Evolutionary conservation across 2,113 vertebrate genomes (phyloP), one percentile per base, ranked within the genome.

Genomic region (Cisticola juncidis): DNA sequence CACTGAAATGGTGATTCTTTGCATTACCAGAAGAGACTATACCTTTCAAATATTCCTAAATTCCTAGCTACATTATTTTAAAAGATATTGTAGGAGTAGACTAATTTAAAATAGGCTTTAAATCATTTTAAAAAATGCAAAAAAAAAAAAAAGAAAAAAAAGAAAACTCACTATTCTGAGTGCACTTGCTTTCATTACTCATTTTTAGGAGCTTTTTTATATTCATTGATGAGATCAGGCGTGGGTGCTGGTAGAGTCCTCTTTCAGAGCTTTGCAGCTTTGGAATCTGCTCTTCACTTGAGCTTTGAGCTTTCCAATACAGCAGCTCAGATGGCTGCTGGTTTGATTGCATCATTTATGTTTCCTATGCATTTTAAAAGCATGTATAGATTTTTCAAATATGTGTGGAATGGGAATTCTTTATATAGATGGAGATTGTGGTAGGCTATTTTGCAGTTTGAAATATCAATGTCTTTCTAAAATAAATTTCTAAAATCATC

Each of bases 191-290:
- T 95, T 94, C 79, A 90, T 96, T 96, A 86, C 82, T 86, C 71
- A 77, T 82, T 82, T 79, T 91, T 92, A 57, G 66, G 45, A 96
- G 54, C 42, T 94, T 77, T 95, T 94, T 88, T 77, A 42, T 93
- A 93, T 92, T 95, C 85, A 93, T 93, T 95, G 92, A 92, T 66
- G 56, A 88, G 72, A 73, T 90, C 54, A 92, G 71, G 76, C 35
- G 56, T 92, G 80, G 92, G 88, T 93, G 88, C 47, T 88, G 58
- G 58, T 76, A 77, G 74, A 57, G 74, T 73, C 29, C 58, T 92
- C 86, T 62, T 62, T 86, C 86, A 92, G 74, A 51, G 76, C 38
- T 93, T 92, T 90, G 36, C 88, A 83, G 76, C 79, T 82, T 72
- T 92, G 86, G 66, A 92, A 93, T 96, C 71, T 90, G 61, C 61